Evolutionary conservation across 2,113 vertebrate genomes (phyloP).

Genomic region (Galemys pyrenaicus): DNA sequence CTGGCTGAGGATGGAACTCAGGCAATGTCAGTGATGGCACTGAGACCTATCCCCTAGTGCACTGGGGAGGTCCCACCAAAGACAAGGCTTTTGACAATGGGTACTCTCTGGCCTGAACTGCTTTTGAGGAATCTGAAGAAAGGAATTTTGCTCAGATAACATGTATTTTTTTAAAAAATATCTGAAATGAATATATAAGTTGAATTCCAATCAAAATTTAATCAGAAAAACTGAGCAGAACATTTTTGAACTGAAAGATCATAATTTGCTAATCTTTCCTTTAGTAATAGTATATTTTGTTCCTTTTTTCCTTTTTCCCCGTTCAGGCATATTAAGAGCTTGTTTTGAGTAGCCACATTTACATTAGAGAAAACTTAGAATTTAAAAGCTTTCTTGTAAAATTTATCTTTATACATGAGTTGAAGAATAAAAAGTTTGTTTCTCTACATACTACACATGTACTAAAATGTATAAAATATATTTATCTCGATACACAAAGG

Average conservation of each 20-base stretch:
- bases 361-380: constrained; percentile 40
- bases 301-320: neutral
- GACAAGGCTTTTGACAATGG: neutral
- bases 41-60: too few relatives aligned
- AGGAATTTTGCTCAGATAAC: constrained; percentile 1
- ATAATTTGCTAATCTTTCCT: neutral
- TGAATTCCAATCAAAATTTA: constrained; percentile 22
- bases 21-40: too few relatives aligned
- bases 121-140: neutral
- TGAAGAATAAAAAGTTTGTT: neutral
- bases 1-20: too few relatives aligned
- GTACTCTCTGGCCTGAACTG: neutral
- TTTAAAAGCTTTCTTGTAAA: neutral
- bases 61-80: neutral
- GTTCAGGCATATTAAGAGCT: neutral
- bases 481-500: neutral
- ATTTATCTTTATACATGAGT: neutral
- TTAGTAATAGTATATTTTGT: neutral
- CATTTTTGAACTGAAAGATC: neutral
- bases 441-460: neutral
- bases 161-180: neutral
- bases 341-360: neutral
- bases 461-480: neutral
- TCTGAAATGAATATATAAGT: neutral
- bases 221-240: neutral